Evolutionary conservation across 2,113 vertebrate species (phyloP), one percentile per base, ranked within the genome.

Genomic region (Entosphenus tridentatus): DNA sequence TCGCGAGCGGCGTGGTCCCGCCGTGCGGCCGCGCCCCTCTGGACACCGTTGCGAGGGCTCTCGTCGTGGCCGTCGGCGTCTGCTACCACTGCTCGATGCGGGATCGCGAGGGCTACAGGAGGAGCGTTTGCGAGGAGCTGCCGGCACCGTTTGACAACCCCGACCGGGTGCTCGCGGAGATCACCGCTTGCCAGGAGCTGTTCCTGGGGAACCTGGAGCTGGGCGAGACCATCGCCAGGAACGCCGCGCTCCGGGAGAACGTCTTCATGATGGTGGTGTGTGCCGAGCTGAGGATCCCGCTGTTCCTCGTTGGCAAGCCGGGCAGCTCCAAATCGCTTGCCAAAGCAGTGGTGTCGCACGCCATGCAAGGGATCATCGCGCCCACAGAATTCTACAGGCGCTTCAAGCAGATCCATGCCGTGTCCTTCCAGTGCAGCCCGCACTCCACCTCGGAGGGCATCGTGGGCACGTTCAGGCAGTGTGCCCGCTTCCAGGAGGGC

Each of bases 211-310:
- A 83, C 0, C 81, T 86, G 3, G 79, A 80, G 1, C 77, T 92
- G 73, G 80, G 80, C 55, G 78, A 83, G 13, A 91, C 86, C 12
- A 89, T 97, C 69, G 93, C 93, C 68, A 85, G 73, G 76, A 97
- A 97, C 76, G 70, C 76, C 75, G 93, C 93, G 8, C 76, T 97
- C 72, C 95, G 90, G 74, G 93, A 97, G 75, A 97, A 97, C 0
- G 82, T 96, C 70, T 97, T 97, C 75, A 96, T 97, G 89, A 97
- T 97, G 91, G 85, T 89, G 2, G 74, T 97, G 71, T 97, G 91
- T 73, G 93, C 89, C 57, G 91, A 97, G 74, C 77, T 97, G 55
- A 84, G 82, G 77, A 92, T 97, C 71, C 93, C 93, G 3, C 84
- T 97, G 2, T 97, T 97, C 72, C 79, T 97, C 6, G 91, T 97